Evolutionary conservation across 2,888 invertebrate genomes (phyloP).

Genomic region (Toxonevra muliebris): DNA sequence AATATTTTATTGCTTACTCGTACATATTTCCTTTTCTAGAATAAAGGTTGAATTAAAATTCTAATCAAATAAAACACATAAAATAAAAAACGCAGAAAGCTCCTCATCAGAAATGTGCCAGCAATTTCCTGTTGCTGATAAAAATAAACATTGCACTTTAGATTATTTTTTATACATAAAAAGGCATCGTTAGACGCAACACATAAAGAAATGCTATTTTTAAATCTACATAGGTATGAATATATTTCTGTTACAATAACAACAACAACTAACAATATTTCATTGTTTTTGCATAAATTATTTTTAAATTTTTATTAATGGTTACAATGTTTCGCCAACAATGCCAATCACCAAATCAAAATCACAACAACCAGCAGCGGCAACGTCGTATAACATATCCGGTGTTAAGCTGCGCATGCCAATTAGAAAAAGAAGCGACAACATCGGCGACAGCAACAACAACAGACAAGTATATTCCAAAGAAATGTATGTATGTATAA

Average conservation of each 20-base stretch:
- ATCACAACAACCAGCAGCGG: slow-evolving; percentile 6
- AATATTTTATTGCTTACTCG: no score
- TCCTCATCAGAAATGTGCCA: slow-evolving; percentile 19
- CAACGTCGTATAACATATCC: slow-evolving; percentile 26
- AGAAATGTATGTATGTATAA: no score
- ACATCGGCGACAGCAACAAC: slow-evolving; percentile 37
- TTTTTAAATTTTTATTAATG: background rate
- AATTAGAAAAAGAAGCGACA: slow-evolving; percentile 26
- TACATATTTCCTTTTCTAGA: no score
- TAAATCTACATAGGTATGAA: no score
- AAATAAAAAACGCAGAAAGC: no score
- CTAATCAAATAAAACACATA: no score
- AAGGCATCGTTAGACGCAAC: no score
- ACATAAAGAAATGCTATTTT: no score
- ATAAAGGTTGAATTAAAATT: no score
- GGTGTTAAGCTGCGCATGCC: slow-evolving; percentile 30
- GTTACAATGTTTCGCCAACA: slow-evolving; percentile 9
- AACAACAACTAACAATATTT: background rate
- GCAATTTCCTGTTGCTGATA: slow-evolving; percentile 21
- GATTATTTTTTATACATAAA: no score
- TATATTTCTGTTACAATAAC: no score
- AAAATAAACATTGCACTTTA: no score
- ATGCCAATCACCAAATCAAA: slow-evolving; percentile 11
- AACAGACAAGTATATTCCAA: slow-evolving; percentile 39
- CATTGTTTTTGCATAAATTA: background rate